phyloP scores from a whole-genome alignment of 2,797 vertebrate species.

The Geotrypetes seraphini region DNA sequence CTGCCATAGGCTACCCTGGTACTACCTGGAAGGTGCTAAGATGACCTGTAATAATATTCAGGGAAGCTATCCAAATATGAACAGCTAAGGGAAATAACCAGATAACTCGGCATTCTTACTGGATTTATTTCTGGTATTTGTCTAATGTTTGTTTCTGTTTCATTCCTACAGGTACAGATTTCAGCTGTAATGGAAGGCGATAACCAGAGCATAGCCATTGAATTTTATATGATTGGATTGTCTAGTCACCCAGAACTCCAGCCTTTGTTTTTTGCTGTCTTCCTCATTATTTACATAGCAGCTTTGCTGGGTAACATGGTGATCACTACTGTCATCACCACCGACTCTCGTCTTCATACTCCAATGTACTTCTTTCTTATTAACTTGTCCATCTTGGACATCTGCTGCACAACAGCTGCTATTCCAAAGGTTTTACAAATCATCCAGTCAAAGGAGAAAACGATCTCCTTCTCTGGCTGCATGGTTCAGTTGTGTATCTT shows the following conservation, averaged over 20 bases:
- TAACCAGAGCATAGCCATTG: too few relatives aligned
- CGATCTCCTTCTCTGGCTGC: constrained; percentile 4
- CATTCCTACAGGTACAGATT: too few relatives aligned
- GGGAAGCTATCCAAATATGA: too few relatives aligned
- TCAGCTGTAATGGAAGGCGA: too few relatives aligned
- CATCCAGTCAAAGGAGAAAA: neutral
- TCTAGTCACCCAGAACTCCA: neutral
- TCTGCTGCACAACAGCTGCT: neutral
- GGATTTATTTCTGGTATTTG: too few relatives aligned
- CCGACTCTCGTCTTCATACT: constrained; percentile 4
- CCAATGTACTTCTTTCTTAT: constrained; percentile 8
- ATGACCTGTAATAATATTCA: too few relatives aligned
- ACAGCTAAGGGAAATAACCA: too few relatives aligned
- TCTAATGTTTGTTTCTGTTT: too few relatives aligned
- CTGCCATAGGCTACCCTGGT: too few relatives aligned
- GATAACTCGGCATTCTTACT: too few relatives aligned
- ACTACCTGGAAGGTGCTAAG: too few relatives aligned
- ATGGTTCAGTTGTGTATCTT: constrained; percentile 4
- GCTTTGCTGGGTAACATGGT: constrained; percentile 10
- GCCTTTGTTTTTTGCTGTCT: neutral
- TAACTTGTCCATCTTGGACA: constrained; percentile 6
- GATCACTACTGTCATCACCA: neutral
- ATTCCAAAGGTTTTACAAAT: constrained; percentile 1
- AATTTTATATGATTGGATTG: too few relatives aligned
- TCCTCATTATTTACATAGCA: constrained; percentile 6